Conservation (phyloP, 2,113 vertebrate genomes). For the Himantopus leucocephalus region DNA sequence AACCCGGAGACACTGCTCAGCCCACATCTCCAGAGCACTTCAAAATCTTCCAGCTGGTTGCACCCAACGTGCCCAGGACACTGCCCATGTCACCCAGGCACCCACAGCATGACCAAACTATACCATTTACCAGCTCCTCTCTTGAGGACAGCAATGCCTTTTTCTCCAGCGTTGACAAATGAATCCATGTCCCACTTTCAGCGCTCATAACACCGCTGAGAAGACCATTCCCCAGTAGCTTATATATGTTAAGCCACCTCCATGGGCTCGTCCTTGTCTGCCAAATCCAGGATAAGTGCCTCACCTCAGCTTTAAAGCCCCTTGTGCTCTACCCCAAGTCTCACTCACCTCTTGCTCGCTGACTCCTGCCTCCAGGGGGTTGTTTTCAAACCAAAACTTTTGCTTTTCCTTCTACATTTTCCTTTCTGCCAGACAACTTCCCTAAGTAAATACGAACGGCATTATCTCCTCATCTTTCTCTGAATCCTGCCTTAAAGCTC, state of each 20-base stretch:
- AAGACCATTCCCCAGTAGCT: not conserved
- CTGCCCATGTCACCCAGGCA: fast-evolving
- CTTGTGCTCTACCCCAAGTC: not conserved
- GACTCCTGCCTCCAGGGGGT: not conserved
- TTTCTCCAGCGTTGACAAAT: not conserved
- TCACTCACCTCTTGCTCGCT: not conserved
- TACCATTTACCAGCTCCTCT: not conserved
- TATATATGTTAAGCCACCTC: not conserved
- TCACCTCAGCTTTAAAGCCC: not conserved
- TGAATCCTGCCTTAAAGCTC: not conserved
- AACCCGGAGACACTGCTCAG: not conserved
- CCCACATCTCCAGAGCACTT: not conserved
- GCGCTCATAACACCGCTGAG: not conserved
- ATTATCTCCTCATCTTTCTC: not conserved
- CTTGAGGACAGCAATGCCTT: not conserved
- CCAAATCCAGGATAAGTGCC: not conserved
- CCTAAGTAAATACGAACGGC: not conserved
- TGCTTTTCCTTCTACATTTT: not conserved
- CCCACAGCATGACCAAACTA: not conserved
- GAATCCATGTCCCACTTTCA: fast-evolving
- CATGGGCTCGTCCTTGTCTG: not conserved
- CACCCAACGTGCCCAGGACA: not conserved
- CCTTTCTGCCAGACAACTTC: not conserved
- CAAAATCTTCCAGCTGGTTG: not conserved
- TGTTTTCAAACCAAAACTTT: not conserved